Evolutionary conservation across 2,797 vertebrate genomes (phyloP).

Genomic region (Columba guinea): DNA sequence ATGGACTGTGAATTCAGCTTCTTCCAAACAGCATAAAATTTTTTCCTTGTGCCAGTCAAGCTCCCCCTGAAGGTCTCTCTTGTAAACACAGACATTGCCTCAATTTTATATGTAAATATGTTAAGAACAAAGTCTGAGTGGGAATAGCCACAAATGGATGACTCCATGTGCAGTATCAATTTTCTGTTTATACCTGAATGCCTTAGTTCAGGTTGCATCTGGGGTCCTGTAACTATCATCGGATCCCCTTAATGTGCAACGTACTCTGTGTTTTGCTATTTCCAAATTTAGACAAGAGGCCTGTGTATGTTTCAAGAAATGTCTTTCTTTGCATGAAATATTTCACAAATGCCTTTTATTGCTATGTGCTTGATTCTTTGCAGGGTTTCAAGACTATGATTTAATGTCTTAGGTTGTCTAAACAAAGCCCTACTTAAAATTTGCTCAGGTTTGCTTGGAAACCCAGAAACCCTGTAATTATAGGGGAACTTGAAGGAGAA

Average conservation of each 20-base stretch:
- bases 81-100: background rate
- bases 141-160: background rate
- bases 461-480: slow-evolving; percentile 48
- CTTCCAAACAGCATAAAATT: background rate
- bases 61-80: background rate
- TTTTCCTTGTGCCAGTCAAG: background rate
- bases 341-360: slow-evolving; percentile 44
- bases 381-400: slow-evolving; percentile 47
- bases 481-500: slow-evolving; percentile 47
- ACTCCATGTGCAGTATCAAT: accelerated
- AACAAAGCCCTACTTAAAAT: slow-evolving; percentile 63
- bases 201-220: background rate
- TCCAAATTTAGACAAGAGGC: background rate
- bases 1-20: background rate
- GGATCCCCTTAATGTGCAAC: background rate
- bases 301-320: slow-evolving; percentile 15
- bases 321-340: slow-evolving; percentile 29
- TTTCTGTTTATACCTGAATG: background rate
- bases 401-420: slow-evolving; percentile 61
- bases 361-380: slow-evolving; percentile 27
- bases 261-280: background rate
- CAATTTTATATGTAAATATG: background rate
- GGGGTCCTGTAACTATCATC: background rate
- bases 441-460: slow-evolving; percentile 57
- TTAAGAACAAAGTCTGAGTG: background rate